Percentiles rank a stretch among this genome's conserved stretches.
Evolutionary conservation across 1,140 invertebrate genomes (phyloP).

Genomic region (Zeugodacus cucurbitae): DNA sequence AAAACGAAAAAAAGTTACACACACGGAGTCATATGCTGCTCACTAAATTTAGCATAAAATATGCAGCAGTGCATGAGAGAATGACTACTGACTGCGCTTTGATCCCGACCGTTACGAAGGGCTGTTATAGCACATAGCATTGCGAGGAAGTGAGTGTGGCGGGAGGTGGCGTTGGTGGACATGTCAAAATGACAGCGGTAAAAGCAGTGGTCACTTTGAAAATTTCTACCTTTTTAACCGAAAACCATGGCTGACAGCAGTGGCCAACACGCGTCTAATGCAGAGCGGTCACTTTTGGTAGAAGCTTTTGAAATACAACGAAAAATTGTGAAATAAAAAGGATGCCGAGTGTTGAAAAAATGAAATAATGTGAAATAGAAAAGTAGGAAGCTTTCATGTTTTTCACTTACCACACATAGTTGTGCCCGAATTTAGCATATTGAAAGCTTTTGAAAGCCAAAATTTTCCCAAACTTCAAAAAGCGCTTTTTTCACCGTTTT

Average conservation of each 20-base stretch:
- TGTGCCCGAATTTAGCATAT: background rate
- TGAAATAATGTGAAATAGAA: background rate
- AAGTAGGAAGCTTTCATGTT: too few relatives aligned
- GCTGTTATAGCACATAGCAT: too few relatives aligned
- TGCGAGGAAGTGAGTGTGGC: background rate
- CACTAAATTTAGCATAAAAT: background rate
- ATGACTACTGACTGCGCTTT: background rate
- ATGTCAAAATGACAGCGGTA: conserved; percentile 31
- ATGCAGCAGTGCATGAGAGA: conserved; percentile 14
- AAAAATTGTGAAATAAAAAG: background rate
- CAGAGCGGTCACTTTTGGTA: background rate
- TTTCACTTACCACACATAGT: background rate
- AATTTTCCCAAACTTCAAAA: background rate
- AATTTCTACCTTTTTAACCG: conserved; percentile 32
- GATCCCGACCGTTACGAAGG: background rate
- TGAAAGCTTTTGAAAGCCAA: background rate
- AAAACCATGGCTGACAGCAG: conserved; percentile 6
- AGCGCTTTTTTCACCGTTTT: background rate
- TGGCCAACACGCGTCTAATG: background rate
- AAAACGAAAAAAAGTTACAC: background rate
- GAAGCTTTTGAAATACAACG: background rate
- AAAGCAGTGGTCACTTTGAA: conserved; percentile 34
- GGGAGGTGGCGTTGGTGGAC: background rate
- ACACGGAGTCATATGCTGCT: conserved; percentile 14
- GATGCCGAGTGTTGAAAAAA: background rate